Conservation (phyloP, 1,140 invertebrate genomes). For the Sycobia sp. region DNA sequence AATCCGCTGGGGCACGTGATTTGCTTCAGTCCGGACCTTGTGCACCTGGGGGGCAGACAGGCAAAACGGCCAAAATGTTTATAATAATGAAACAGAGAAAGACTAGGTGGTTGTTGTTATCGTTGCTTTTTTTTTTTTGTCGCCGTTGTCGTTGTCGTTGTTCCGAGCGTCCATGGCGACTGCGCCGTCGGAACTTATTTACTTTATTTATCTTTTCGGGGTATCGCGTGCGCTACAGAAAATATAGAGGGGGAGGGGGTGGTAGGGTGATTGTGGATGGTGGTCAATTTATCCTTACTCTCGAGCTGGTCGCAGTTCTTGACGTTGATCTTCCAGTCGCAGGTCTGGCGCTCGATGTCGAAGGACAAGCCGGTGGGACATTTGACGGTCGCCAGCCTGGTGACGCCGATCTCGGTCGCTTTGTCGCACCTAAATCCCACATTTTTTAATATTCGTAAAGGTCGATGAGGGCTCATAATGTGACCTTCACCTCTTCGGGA, state of each 20-base stretch:
- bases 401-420: constrained; percentile 82
- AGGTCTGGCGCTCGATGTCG: constrained; percentile 92
- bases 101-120: not conserved
- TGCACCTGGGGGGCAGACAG: constrained; percentile 73
- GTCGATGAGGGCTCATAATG: no score
- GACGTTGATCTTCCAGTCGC: constrained; percentile 95
- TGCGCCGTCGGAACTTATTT: no score
- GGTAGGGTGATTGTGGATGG: no score
- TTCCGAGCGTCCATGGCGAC: no score
- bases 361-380: constrained; percentile 91
- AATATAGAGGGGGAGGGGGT: no score
- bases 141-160: no score
- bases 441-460: constrained; percentile 28
- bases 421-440: constrained; percentile 80
- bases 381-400: constrained; percentile 81
- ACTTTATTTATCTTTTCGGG: no score
- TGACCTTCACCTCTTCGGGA: not conserved
- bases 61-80: constrained; percentile 26
- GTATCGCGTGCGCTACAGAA: no score
- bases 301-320: constrained; percentile 91
- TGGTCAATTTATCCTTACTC: no score
- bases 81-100: not conserved
- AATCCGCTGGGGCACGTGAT: constrained; percentile 92
- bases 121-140: constrained; percentile 2
- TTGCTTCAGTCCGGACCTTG: constrained; percentile 89